Evolutionary conservation across 2,797 vertebrate genomes (phyloP), one percentile per base, ranked within the genome.

Genomic region (Myiotriccus ornatus): DNA sequence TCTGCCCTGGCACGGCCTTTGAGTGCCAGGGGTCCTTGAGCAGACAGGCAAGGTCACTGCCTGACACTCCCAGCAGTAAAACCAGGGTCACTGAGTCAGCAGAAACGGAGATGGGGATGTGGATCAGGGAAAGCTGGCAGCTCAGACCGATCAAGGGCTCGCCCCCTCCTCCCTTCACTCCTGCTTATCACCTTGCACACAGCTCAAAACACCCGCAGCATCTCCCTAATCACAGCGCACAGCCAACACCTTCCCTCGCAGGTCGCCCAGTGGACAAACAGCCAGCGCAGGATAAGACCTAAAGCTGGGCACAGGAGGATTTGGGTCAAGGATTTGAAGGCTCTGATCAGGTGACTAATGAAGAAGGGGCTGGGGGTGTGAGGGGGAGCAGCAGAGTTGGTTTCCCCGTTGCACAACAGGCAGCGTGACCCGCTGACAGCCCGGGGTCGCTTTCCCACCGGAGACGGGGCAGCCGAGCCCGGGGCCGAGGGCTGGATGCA

Each of bases 1-100:
- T 87, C 97, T 95, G 98, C 97, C 97, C 98, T 88, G 86, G 92
- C 86, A 82, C 32, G 81, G 96, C 97, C 96, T 73, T 28, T 14
- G 47, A 90, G 85, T 12, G 71, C 84, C 78, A 23, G 57, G 56
- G 81, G 76, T 65, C 68, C 87, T 74, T 20, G 35, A 56, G 86
- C 80, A 62, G 85, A 52, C 94, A 85, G 97, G 95, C 98, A 98
- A 98, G 98, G 98, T 98, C 97, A 97, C 65, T 44, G 95, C 89
- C 97, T 94, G 93, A 84, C 96, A 94, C 96, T 27, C 94, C 97
- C 91, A 71, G 78, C 96, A 77, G 94, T 98, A 99, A 98, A 96
- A 97, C 98, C 90, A 43, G 96, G 97, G 96, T 85, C 96, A 94
- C 98, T 98, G 98, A 99, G 98, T 98, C 98, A 99, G 98, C 98